phyloP scores from a whole-genome alignment of 1,140 invertebrate species.

The Pseudomyrmex pallidus region DNA sequence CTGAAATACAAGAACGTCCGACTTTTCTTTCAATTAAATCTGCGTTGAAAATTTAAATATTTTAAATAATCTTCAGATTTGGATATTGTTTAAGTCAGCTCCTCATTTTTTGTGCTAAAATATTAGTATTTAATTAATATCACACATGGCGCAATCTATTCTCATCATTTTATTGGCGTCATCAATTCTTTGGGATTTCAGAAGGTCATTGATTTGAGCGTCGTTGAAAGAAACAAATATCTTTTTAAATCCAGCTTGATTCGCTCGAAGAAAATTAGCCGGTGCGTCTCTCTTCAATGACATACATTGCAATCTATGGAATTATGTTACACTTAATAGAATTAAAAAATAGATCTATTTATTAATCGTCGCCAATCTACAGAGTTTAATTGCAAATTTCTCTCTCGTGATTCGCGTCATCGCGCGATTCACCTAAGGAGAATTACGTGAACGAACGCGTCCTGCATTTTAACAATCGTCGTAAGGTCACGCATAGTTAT shows the following conservation, averaged over 20 bases:
- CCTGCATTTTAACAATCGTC: slow-evolving; percentile 79
- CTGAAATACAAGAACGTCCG: no score
- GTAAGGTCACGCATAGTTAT: slow-evolving; percentile 83
- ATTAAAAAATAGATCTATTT: background rate
- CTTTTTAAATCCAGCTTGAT: background rate
- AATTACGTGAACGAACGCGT: slow-evolving; percentile 78
- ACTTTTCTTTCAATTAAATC: no score
- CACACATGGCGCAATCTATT: background rate
- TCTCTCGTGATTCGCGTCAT: slow-evolving; percentile 47
- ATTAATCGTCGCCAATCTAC: background rate
- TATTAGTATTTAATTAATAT: background rate
- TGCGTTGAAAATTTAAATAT: no score
- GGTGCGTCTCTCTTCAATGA: no score
- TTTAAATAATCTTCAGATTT: no score
- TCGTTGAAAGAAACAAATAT: background rate
- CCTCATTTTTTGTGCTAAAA: no score
- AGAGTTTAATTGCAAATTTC: slow-evolving; percentile 45
- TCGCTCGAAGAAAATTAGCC: background rate
- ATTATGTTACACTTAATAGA: no score
- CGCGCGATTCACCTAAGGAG: slow-evolving; percentile 58
- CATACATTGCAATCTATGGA: no score
- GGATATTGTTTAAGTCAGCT: no score
- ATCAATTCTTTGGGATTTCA: background rate
- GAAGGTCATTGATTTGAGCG: background rate
- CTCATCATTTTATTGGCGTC: no score